Evolutionary conservation across 2,113 vertebrate species (phyloP), one percentile per base, ranked within the genome.

Genomic region (Phoxinus phoxinus): DNA sequence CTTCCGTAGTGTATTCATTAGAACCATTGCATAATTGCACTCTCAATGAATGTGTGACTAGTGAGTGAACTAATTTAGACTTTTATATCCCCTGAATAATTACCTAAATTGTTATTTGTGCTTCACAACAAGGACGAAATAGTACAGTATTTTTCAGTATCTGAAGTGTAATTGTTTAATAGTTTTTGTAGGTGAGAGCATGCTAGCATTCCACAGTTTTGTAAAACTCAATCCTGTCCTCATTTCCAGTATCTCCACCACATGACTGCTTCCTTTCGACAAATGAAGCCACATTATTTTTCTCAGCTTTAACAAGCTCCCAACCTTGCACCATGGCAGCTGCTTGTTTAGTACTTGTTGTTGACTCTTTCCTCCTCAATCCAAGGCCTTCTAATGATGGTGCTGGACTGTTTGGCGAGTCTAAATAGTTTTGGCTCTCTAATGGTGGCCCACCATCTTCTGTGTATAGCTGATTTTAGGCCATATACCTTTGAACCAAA

Each of bases 311-410:
- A 72, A 67, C 78, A 72, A 74, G 85, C 87, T 86, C 83, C 61
- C 73, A 81, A 67, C 67, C 83, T 61, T 59, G 21, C 78, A 75
- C 27, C 63, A 83, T 86, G 78, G 81, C 74, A n/a, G 67, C 30
- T 80, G 83, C 84, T 84, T 73, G 71, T 84, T 83, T 86, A 58
- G 27, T 41, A n/a, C 63, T 65, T 71, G 48, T 77, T 88, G 81
- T 67, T 81, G 84, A 85, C 84, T 71, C 48, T 30, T 76, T 84
- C 48, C 41, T 76, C 23, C 83, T 65, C 51, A 79, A 78, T 67
- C 67, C 84, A 59, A 48, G 17, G 67, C 30, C 67, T 72, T 83
- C 48, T 83, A 83, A 83, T 83, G 81, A 83, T 83, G 65, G 81
- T 56, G 81, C 48, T 53, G 12, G 32, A 35, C 67, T 58, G 65